Evolutionary conservation across 1,140 invertebrate species (phyloP).

Genomic region (Chymomyza costata): DNA sequence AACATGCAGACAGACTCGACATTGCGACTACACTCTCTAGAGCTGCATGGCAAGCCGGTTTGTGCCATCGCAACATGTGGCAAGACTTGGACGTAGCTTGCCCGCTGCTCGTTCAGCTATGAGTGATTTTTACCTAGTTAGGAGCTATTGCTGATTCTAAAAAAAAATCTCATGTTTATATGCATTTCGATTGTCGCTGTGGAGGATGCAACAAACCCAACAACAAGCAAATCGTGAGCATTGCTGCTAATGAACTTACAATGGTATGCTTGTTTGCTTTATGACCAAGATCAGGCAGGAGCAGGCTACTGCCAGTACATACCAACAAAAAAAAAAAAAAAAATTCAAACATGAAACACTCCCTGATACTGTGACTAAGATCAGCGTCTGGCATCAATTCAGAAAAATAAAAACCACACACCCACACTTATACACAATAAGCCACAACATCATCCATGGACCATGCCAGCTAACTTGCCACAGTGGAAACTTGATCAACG

Average conservation of each 20-base stretch:
- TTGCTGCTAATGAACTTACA: constrained; percentile 70
- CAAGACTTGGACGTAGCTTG: not conserved
- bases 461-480: no score
- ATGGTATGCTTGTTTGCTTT: constrained; percentile 52
- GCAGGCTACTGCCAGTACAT: no score
- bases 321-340: no score
- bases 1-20: constrained; percentile 4
- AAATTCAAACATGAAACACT: no score
- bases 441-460: no score
- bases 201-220: constrained; percentile 4
- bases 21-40: constrained; percentile 14
- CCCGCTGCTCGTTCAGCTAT: no score
- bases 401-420: constrained; percentile 28
- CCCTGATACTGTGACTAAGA: no score
- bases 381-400: not conserved
- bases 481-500: not conserved
- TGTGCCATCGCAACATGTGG: not conserved
- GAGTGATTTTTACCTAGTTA: constrained; percentile 72
- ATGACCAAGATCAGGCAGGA: constrained; percentile 3
- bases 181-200: constrained; percentile 50
- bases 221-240: constrained; percentile 57
- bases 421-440: no score
- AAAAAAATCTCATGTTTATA: constrained; percentile 69
- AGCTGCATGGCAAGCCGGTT: not conserved
- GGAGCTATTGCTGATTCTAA: constrained; percentile 25